These are phyloP conservation scores for Diaprepes abbreviatus DNA, from an alignment of 2,888 invertebrate genomes.

Conservation along the genomic window DNA sequence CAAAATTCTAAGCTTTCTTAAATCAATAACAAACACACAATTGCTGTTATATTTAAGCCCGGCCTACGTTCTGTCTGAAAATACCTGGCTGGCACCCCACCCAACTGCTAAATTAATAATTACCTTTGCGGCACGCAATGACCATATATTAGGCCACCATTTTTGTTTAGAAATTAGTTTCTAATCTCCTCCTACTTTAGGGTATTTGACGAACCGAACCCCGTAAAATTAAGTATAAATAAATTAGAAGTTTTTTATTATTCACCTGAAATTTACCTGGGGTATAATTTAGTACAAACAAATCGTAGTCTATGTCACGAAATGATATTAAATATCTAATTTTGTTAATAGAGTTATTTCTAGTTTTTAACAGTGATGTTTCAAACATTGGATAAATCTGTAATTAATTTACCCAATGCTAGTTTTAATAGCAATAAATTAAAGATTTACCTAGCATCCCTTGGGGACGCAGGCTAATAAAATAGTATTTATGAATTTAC, in stretches of 20 bases:
- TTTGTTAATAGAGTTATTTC: too few relatives aligned
- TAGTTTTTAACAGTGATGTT: too few relatives aligned
- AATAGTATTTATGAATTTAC: too few relatives aligned
- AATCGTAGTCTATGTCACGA: background rate
- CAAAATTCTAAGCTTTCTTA: slow-evolving; percentile 49
- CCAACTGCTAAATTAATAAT: slow-evolving; percentile 55
- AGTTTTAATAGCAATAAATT: too few relatives aligned
- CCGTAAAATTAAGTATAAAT: background rate
- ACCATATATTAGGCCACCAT: slow-evolving; percentile 56
- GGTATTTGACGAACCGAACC: slow-evolving; percentile 11
- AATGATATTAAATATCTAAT: too few relatives aligned
- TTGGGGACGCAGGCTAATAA: too few relatives aligned
- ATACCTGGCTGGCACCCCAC: slow-evolving; percentile 51
- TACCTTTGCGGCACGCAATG: slow-evolving; percentile 53
- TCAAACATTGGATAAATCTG: too few relatives aligned
- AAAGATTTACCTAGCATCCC: too few relatives aligned
- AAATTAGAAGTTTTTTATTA: slow-evolving; percentile 4
- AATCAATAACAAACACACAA: slow-evolving; percentile 46
- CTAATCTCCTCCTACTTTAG: slow-evolving; percentile 54
- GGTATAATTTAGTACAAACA: background rate
- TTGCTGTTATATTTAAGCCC: slow-evolving; percentile 49
- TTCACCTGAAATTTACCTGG: slow-evolving; percentile 3
- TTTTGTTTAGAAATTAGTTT: slow-evolving; percentile 56
- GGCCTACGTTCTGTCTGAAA: slow-evolving; percentile 45
- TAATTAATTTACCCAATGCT: too few relatives aligned